Evolutionary conservation across 2,888 invertebrate genomes (phyloP).

Genomic region (Lissonota sp.): DNA sequence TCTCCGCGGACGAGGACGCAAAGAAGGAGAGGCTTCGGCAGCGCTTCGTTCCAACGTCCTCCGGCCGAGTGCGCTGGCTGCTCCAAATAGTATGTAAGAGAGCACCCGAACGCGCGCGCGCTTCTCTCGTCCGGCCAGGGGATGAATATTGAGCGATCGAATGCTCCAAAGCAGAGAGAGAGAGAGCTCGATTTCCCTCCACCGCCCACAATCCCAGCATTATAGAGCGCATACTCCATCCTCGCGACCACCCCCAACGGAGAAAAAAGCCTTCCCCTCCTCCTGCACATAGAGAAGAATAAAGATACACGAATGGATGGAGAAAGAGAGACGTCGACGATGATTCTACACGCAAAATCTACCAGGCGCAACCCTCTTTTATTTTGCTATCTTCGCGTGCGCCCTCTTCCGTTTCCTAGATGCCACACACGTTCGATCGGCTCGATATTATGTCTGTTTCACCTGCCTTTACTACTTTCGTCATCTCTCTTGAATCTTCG

Average conservation of each 20-base stretch:
- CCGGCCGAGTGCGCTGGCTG: conserved; percentile 38
- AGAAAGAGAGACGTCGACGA: conserved; percentile 26
- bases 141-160: conserved; percentile 83
- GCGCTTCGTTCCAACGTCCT: conserved; percentile 52
- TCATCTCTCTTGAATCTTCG: background rate
- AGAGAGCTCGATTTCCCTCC: conserved; percentile 13
- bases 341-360: conserved; percentile 23
- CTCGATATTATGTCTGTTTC: conserved; percentile 62
- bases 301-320: conserved; percentile 64
- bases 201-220: conserved; percentile 67
- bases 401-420: conserved; percentile 67
- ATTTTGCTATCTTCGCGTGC: conserved; percentile 32
- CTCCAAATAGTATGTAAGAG: conserved; percentile 5
- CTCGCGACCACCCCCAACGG: conserved; percentile 20
- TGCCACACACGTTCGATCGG: conserved; percentile 58
- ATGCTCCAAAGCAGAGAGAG: conserved; percentile 66
- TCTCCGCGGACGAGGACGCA: conserved; percentile 78
- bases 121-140: conserved; percentile 76
- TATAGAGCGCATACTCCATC: conserved; percentile 61
- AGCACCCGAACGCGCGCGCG: conserved; percentile 5
- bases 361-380: conserved; percentile 35
- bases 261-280: conserved; percentile 53
- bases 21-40: conserved; percentile 69
- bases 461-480: conserved; percentile 4
- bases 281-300: too few species aligned